Conservation (phyloP, 2,888 invertebrate species). For the Phorcus lineatus region DNA sequence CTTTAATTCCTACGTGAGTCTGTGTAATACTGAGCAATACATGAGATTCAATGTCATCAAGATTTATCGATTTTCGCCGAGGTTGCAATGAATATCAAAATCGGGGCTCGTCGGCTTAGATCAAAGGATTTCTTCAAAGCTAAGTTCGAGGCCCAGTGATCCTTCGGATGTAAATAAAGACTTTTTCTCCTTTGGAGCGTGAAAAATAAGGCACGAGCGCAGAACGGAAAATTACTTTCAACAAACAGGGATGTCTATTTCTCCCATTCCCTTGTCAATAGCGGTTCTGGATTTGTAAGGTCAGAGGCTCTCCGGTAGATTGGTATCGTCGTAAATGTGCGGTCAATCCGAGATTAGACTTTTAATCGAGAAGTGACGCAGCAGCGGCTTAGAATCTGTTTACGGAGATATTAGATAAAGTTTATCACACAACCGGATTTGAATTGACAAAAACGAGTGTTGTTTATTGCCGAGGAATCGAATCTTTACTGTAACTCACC, state of each 20-base stretch:
- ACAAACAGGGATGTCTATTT: background rate
- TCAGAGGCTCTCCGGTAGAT: conserved; percentile 6
- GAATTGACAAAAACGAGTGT: conserved; percentile 2
- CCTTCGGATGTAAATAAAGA: conserved; percentile 17
- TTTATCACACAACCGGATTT: conserved; percentile 12
- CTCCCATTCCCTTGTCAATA: background rate
- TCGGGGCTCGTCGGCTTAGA: conserved; percentile 22
- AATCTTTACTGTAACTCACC: background rate
- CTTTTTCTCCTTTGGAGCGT: conserved; percentile 8
- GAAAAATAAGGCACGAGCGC: background rate
- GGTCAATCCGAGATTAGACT: conserved; percentile 16
- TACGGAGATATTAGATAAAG: conserved; percentile 18
- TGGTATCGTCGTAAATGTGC: background rate
- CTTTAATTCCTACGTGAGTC: conserved; percentile 14
- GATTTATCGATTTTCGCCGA: conserved; percentile 19
- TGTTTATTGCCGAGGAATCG: background rate
- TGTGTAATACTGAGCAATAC: conserved; percentile 7
- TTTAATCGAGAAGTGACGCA: conserved; percentile 15
- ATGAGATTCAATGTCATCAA: conserved; percentile 7
- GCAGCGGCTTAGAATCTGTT: background rate
- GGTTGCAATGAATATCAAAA: conserved; percentile 19
- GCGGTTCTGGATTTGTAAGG: background rate
- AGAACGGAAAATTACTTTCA: conserved; percentile 24
- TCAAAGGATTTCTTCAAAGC: conserved; percentile 26
- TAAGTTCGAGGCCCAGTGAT: conserved; percentile 5